Conservation (phyloP, 1,140 invertebrate genomes). For the Pogonognathellus flavescens region DNA sequence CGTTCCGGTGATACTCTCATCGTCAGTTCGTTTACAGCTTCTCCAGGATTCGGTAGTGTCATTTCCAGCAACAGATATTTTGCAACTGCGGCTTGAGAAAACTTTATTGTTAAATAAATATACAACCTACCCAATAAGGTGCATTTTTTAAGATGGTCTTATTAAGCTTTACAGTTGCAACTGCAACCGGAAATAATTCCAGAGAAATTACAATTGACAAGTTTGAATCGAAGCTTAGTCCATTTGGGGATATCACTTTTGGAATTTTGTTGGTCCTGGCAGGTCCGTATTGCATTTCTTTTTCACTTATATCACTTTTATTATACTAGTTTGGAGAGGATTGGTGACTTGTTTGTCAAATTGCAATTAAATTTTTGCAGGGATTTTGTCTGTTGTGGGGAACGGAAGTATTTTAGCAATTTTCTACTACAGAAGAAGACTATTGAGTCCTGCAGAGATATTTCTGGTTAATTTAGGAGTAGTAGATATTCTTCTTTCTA, state of each 20-base stretch:
- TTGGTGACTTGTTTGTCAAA: no score
- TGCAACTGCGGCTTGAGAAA: no score
- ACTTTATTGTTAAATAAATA: no score
- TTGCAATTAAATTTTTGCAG: not conserved
- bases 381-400: not conserved
- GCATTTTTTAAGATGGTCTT: no score
- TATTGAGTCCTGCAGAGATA: conserved; percentile 63
- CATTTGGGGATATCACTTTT: not conserved
- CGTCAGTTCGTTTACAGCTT: no score
- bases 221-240: not conserved
- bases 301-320: no score
- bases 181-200: not conserved
- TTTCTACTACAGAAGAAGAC: conserved; percentile 56
- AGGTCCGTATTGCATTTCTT: not conserved
- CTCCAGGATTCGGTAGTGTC: no score
- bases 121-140: no score
- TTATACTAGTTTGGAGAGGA: no score
- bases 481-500: conserved; percentile 67
- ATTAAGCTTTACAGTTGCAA: no score
- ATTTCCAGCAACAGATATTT: no score
- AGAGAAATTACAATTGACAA: not conserved
- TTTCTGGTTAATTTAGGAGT: conserved; percentile 67
- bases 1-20: no score
- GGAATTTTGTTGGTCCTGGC: not conserved
- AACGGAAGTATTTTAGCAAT: conserved; percentile 33